Percentiles rank a stretch among this genome's conserved stretches.
phyloP scores from a whole-genome alignment of 2,113 vertebrate genomes.

The Chloroceryle aenea region DNA sequence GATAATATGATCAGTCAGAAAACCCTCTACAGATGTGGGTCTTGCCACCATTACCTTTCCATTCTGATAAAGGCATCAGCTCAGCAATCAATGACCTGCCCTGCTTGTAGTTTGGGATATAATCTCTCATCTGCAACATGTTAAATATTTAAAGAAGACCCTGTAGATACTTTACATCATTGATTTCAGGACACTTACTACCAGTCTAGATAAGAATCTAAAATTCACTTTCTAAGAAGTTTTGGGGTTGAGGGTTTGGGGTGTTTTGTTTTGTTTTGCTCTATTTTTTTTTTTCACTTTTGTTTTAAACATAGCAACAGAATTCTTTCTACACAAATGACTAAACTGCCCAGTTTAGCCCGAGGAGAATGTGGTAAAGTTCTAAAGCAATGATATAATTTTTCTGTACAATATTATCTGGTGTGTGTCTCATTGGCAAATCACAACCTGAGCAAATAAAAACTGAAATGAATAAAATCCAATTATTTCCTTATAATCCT shows the following conservation, averaged over 20 bases:
- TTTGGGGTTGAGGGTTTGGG: background rate
- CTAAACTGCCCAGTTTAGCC: background rate
- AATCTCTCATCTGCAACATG: background rate
- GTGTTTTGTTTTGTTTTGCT: background rate
- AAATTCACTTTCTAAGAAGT: background rate
- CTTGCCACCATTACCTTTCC: background rate
- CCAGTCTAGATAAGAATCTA: background rate
- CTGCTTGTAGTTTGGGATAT: background rate
- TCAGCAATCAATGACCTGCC: background rate
- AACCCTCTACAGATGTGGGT: background rate
- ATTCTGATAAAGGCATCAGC: background rate
- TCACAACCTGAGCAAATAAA: background rate
- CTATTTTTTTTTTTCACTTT: background rate
- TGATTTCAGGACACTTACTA: background rate
- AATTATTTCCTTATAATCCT: background rate
- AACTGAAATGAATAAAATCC: background rate
- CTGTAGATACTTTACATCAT: background rate
- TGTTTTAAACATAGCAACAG: background rate
- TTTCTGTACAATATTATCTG: background rate
- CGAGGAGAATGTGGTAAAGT: background rate
- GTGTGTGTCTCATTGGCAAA: background rate
- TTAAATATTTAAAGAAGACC: background rate
- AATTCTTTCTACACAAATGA: background rate
- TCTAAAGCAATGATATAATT: background rate
- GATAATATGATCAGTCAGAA: background rate